phyloP scores from a whole-genome alignment of 2,797 vertebrate species.

The Periophthalmus magnuspinnatus region DNA sequence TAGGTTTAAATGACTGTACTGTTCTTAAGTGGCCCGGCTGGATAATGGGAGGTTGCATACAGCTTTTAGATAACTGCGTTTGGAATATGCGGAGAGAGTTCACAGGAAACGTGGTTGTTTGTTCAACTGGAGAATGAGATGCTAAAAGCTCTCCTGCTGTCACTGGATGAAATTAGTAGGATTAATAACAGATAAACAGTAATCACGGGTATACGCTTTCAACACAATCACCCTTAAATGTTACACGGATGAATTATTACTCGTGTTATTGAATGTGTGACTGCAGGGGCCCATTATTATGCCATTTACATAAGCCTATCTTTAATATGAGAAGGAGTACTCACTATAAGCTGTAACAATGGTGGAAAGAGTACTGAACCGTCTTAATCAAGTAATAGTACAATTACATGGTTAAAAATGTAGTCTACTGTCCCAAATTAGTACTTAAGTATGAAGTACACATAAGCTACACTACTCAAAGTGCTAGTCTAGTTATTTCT shows the following conservation, averaged over 20 bases:
- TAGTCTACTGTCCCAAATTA: too few species aligned
- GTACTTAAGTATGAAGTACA: too few species aligned
- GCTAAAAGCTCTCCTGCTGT: conserved; percentile 37
- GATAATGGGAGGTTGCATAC: conserved; percentile 9
- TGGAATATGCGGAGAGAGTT: conserved; percentile 10
- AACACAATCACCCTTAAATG: conserved; percentile 30
- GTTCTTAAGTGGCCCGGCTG: conserved; percentile 8
- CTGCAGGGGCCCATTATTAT: conserved; percentile 1
- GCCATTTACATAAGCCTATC: background rate
- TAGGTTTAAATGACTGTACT: conserved; percentile 12
- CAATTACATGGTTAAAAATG: too few species aligned
- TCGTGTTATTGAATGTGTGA: conserved; percentile 20
- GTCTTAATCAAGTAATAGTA: too few species aligned
- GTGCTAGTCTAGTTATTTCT: too few species aligned
- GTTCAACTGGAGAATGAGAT: conserved; percentile 25
- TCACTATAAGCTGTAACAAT: background rate
- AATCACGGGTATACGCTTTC: conserved; percentile 48
- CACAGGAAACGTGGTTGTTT: conserved; percentile 29
- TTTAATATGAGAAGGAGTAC: background rate
- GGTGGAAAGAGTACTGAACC: too few species aligned
- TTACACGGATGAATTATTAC: conserved; percentile 46
- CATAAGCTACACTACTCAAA: too few species aligned
- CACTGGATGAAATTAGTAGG: conserved; percentile 35
- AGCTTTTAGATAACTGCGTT: conserved; percentile 12
- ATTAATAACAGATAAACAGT: conserved; percentile 51